Conservation (phyloP, 1,140 invertebrate species). For the Scaptomyza hsui region DNA sequence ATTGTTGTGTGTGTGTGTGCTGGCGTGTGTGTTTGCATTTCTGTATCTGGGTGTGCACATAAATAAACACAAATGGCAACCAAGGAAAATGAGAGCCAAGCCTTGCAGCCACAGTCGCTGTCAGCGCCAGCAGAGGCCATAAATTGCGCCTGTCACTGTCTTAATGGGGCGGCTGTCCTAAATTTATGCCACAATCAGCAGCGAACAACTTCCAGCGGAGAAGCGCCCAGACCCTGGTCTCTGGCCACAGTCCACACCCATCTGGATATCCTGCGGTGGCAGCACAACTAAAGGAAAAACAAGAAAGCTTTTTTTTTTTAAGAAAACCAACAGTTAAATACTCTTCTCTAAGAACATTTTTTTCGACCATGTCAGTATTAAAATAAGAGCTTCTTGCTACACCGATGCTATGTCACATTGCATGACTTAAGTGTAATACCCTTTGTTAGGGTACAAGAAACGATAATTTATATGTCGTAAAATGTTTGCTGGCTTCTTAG, state of each 20-base stretch:
- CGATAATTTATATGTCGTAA: conserved; percentile 83
- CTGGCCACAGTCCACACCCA: conserved; percentile 40
- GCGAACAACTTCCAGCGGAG: conserved; percentile 19
- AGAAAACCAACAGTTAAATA: not conserved
- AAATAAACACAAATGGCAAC: conserved; percentile 61
- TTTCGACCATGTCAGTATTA: too few relatives aligned
- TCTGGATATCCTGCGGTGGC: conserved; percentile 68
- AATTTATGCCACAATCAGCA: conserved; percentile 78
- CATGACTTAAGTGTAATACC: conserved; percentile 57
- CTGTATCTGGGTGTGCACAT: conserved; percentile 32
- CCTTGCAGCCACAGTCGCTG: conserved; percentile 40
- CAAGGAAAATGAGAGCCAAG: conserved; percentile 70
- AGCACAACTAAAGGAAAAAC: conserved; percentile 68
- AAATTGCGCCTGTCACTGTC: conserved; percentile 80
- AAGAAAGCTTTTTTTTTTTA: not conserved
- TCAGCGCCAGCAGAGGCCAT: conserved; percentile 61
- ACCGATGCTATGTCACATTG: not conserved
- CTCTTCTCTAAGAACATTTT: not conserved
- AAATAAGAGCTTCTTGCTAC: not conserved
- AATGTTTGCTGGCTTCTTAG: conserved; percentile 50
- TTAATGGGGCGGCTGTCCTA: conserved; percentile 77
- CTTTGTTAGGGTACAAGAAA: conserved; percentile 17
- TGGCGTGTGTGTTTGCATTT: conserved; percentile 9
- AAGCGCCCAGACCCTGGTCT: not conserved
- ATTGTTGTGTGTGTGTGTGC: conserved; percentile 7